phyloP scores from a whole-genome alignment of 2,888 invertebrate species.

The Tetheella fluctuosa region DNA sequence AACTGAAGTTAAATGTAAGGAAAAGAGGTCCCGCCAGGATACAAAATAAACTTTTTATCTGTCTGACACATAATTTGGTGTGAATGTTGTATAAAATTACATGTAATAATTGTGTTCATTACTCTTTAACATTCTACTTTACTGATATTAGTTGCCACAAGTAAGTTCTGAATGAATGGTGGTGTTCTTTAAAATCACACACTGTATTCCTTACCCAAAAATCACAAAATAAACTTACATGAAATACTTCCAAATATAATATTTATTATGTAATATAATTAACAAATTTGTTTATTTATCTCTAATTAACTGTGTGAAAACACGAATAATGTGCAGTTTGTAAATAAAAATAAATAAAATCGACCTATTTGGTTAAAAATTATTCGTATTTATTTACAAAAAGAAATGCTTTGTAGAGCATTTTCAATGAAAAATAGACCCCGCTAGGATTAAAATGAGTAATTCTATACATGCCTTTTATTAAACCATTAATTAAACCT shows the following conservation, averaged over 20 bases:
- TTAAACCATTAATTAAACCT: too few relatives aligned
- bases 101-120: not conserved
- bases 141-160: not conserved
- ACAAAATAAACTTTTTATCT: not conserved
- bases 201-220: not conserved
- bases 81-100: not conserved
- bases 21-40: not conserved
- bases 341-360: conserved; percentile 6
- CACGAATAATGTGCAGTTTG: not conserved
- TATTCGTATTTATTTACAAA: not conserved
- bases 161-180: not conserved
- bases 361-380: too few relatives aligned
- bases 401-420: not conserved
- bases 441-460: not conserved
- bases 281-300: not conserved
- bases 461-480: too few relatives aligned
- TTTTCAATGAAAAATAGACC: not conserved
- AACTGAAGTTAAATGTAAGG: not conserved
- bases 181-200: not conserved
- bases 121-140: not conserved
- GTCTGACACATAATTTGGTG: not conserved
- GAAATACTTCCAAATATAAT: not conserved
- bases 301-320: not conserved
- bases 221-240: not conserved
- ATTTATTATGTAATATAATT: not conserved